Evolutionary conservation across 2,113 vertebrate genomes (phyloP).

Genomic region (Prolemur simus): DNA sequence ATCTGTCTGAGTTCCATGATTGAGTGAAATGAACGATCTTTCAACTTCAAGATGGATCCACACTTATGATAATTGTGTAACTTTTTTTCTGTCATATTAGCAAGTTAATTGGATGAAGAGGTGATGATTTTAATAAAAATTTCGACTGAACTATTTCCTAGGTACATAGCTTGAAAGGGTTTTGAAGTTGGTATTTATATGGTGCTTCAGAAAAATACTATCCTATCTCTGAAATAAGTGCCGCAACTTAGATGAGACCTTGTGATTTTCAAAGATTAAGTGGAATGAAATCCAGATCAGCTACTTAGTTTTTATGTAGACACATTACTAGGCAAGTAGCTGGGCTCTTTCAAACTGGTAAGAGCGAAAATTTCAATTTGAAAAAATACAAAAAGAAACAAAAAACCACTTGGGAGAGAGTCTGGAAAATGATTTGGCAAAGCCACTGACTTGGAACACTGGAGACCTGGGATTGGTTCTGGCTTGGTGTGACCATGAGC

Average conservation of each 20-base stretch:
- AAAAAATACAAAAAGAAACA: background rate
- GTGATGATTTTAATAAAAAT: constrained; percentile 28
- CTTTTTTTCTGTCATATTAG: background rate
- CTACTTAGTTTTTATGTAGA: constrained; percentile 24
- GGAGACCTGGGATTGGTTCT: background rate
- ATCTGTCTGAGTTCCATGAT: background rate
- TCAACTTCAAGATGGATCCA: background rate
- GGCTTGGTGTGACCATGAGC: background rate
- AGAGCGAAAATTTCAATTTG: background rate
- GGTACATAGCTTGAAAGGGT: background rate
- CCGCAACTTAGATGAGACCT: background rate
- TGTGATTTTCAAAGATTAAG: background rate
- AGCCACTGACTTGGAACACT: background rate
- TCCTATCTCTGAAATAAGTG: constrained; percentile 28
- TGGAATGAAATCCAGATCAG: constrained; percentile 1
- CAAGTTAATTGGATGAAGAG: constrained; percentile 1
- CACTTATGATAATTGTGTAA: background rate
- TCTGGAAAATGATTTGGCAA: background rate
- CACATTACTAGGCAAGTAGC: background rate
- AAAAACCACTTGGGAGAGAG: background rate
- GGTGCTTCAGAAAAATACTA: background rate
- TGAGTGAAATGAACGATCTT: constrained; percentile 3
- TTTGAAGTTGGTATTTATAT: constrained; percentile 21
- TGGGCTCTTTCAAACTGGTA: background rate
- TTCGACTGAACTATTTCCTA: background rate